Evolutionary conservation across 2,113 vertebrate species (phyloP).

Genomic region (Aphyosemion australe): DNA sequence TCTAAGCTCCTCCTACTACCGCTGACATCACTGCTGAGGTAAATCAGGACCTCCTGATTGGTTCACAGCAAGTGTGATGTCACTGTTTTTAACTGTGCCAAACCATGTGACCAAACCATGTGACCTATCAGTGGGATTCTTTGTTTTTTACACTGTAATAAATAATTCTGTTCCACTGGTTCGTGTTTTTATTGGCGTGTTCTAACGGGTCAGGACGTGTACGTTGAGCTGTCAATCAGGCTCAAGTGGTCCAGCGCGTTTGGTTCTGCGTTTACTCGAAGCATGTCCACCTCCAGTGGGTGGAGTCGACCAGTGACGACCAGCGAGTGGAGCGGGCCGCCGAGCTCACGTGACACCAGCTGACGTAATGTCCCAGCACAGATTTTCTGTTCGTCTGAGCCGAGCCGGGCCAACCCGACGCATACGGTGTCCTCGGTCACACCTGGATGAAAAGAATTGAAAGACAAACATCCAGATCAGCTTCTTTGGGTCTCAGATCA

Average conservation of each 20-base stretch:
- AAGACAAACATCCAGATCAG: too few species aligned
- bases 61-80: constrained; percentile 34
- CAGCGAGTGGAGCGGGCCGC: constrained; percentile 89
- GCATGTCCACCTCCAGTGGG: constrained; percentile 93
- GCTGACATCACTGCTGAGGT: constrained; percentile 34
- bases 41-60: constrained; percentile 28
- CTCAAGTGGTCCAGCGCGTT: constrained; percentile 64
- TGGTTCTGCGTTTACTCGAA: constrained; percentile 83
- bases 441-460: constrained; percentile 46
- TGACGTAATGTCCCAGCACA: constrained; percentile 81
- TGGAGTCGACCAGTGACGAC: constrained; percentile 88
- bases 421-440: constrained; percentile 76
- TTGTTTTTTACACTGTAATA: constrained; percentile 72
- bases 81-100: constrained; percentile 62
- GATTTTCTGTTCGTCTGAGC: constrained; percentile 87
- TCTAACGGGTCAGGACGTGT: constrained; percentile 56
- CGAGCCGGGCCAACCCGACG: constrained; percentile 87
- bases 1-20: constrained; percentile 39
- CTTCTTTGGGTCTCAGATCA: too few species aligned
- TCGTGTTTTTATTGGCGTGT: constrained; percentile 23
- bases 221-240: constrained; percentile 75
- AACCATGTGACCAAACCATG: constrained; percentile 55
- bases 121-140: constrained; percentile 37
- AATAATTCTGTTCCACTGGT: constrained; percentile 52
- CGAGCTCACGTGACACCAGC: constrained; percentile 86